Evolutionary conservation across 1,140 invertebrate genomes (phyloP).

Genomic region (Zaprionus davidi): DNA sequence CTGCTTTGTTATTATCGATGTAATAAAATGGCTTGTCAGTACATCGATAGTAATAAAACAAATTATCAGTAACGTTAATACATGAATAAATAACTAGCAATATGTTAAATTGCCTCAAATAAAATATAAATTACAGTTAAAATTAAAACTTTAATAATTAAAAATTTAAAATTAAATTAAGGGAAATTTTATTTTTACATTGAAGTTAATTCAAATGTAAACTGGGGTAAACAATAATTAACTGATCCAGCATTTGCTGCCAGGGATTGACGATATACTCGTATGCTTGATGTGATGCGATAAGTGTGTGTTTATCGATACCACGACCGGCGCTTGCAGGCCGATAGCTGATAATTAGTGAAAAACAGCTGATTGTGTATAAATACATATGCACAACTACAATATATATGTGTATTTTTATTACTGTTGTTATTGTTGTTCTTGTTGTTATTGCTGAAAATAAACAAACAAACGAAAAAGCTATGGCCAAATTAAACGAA

Average conservation of each 20-base stretch:
- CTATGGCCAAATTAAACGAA: conserved; percentile 63
- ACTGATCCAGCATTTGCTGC: too few species aligned
- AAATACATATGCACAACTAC: conserved; percentile 1
- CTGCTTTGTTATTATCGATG: background rate
- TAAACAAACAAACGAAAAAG: conserved; percentile 17
- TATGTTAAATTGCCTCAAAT: background rate
- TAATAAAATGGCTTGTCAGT: background rate
- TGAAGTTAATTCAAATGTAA: too few species aligned
- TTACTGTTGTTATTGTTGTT: conserved; percentile 4
- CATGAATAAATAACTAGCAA: too few species aligned
- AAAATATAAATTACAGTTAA: background rate
- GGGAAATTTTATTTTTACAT: too few species aligned
- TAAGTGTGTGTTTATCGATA: background rate
- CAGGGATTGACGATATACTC: background rate
- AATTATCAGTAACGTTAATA: background rate
- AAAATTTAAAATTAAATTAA: too few species aligned
- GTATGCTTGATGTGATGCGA: background rate
- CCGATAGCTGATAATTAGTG: background rate
- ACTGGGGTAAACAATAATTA: too few species aligned
- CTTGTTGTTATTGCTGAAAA: conserved; percentile 6
- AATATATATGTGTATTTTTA: conserved; percentile 25
- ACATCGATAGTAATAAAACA: background rate
- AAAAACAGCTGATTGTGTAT: background rate
- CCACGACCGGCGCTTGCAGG: background rate
- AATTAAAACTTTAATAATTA: too few species aligned